A percentile compares a stretch with the other conserved stretches of the same genome.
Evolutionary conservation across 2,113 vertebrate genomes (phyloP).

Genomic region (Pygathrix nemaeus): DNA sequence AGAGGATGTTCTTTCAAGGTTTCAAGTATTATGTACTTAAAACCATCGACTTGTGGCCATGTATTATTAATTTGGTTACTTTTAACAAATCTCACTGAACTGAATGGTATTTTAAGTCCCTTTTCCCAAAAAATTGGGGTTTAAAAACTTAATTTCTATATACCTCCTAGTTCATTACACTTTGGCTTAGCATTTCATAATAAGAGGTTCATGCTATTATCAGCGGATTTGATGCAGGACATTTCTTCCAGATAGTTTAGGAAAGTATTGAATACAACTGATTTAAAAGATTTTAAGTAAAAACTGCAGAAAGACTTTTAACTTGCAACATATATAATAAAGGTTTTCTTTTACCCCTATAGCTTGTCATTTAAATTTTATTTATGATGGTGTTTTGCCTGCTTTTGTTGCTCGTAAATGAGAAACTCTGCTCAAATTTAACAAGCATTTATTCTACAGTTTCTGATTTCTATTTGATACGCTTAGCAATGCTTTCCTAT

Average conservation of each 20-base stretch:
- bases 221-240: neutral
- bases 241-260: neutral
- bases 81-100: neutral
- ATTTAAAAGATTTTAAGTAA: slow-evolving; percentile 24
- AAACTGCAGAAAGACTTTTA: neutral
- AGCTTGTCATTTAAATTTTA: slow-evolving; percentile 24
- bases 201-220: neutral
- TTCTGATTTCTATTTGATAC: slow-evolving; percentile 5
- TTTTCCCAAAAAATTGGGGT: neutral
- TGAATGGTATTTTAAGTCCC: neutral
- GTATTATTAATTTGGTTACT: neutral
- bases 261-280: neutral
- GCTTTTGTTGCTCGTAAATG: neutral
- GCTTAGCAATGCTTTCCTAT: neutral
- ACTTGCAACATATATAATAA: neutral
- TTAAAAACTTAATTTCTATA: slow-evolving; percentile 9
- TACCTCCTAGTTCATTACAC: neutral
- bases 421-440: slow-evolving; percentile 27
- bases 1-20: neutral
- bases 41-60: neutral
- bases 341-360: neutral
- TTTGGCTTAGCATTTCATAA: slow-evolving; percentile 2
- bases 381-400: neutral
- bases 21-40: neutral
- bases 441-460: neutral